These are phyloP conservation scores for Xestia sexstrigata DNA, from an alignment of 2,888 invertebrate species.

Conservation along the genomic window DNA sequence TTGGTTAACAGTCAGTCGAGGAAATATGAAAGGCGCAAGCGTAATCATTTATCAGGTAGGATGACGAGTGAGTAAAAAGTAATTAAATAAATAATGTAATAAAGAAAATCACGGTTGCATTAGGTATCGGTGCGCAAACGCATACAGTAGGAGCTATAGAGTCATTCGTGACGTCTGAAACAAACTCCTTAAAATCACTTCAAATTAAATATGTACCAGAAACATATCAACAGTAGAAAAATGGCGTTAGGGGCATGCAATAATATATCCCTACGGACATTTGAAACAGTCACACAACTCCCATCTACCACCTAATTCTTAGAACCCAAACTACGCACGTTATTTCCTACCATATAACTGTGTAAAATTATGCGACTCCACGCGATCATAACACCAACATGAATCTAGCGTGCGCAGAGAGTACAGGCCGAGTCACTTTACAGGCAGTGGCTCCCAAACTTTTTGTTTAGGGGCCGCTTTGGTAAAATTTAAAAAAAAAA, in stretches of 20 bases:
- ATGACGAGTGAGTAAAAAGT: not conserved
- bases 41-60: not conserved
- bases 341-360: not conserved
- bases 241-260: not conserved
- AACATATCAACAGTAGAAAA: not conserved
- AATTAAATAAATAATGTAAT: not conserved
- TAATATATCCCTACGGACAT: not conserved
- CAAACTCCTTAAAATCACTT: not conserved
- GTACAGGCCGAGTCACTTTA: slow-evolving; percentile 56
- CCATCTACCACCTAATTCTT: not conserved
- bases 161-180: not conserved
- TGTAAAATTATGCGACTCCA: slow-evolving; percentile 52
- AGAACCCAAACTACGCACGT: slow-evolving; percentile 15
- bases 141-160: not conserved
- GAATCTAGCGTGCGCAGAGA: slow-evolving; percentile 46
- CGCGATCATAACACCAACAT: slow-evolving; percentile 53
- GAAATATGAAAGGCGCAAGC: not conserved
- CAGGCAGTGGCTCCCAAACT: not conserved
- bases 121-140: not conserved
- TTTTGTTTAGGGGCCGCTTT: not conserved
- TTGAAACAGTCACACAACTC: not conserved
- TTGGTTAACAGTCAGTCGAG: not conserved
- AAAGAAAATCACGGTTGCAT: not conserved
- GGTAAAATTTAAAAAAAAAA: no score
- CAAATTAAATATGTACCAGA: not conserved